Evolutionary conservation across 1,140 invertebrate genomes (phyloP).

Genomic region (Ceratina calcarata): DNA sequence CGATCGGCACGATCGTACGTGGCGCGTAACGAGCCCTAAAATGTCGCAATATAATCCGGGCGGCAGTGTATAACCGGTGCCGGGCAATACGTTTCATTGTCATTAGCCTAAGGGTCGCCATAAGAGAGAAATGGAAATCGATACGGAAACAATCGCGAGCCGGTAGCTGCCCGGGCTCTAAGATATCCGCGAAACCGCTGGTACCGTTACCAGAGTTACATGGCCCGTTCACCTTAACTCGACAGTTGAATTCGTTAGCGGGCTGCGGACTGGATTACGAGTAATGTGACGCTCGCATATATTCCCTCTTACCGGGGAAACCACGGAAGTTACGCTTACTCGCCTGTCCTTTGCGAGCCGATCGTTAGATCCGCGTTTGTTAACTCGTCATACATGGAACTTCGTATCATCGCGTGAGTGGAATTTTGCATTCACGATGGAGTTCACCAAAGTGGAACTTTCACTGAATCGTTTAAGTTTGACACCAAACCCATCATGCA

Average conservation of each 20-base stretch:
- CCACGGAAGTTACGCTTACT: conserved; percentile 7
- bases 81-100: conserved; percentile 40
- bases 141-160: conserved; percentile 58
- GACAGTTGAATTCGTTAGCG: conserved; percentile 58
- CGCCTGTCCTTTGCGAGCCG: not conserved
- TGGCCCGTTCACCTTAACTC: conserved; percentile 48
- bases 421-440: no score
- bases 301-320: conserved; percentile 48
- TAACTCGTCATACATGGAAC: conserved; percentile 8
- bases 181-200: conserved; percentile 31
- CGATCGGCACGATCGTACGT: conserved; percentile 20
- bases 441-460: not conserved
- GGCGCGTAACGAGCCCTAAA: conserved; percentile 43
- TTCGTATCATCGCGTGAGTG: no score
- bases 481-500: no score
- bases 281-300: conserved; percentile 51
- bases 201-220: conserved; percentile 60
- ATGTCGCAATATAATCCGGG: conserved; percentile 36
- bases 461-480: not conserved
- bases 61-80: not conserved
- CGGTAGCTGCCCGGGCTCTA: conserved; percentile 21
- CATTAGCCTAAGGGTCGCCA: conserved; percentile 47
- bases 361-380: conserved; percentile 40
- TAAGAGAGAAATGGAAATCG: conserved; percentile 54
- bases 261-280: conserved; percentile 41